These are phyloP conservation scores for Syncerus caffer DNA, from an alignment of 2,797 vertebrate genomes.

Conservation along the genomic window DNA sequence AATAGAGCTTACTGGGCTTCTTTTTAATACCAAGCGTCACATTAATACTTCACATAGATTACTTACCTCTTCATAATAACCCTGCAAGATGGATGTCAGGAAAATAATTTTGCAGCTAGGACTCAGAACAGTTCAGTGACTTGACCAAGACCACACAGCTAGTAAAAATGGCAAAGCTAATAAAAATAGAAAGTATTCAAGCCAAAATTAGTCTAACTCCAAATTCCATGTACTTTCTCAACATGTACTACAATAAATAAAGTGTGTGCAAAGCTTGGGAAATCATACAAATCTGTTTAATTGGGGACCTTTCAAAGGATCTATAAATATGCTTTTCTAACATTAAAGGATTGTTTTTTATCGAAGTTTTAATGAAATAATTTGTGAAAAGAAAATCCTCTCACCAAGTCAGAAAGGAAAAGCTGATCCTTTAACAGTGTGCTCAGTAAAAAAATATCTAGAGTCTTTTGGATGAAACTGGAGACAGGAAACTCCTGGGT, in stretches of 20 bases:
- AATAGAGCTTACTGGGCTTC: neutral
- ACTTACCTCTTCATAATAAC: neutral
- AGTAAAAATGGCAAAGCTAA: neutral
- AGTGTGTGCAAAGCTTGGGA: slow-evolving; percentile 54
- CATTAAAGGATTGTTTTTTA: slow-evolving; percentile 69
- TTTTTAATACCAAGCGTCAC: neutral
- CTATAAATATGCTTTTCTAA: slow-evolving; percentile 70
- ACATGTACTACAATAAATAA: neutral
- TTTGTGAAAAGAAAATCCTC: slow-evolving; percentile 69
- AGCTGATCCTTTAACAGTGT: slow-evolving; percentile 45
- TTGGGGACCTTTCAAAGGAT: slow-evolving; percentile 60
- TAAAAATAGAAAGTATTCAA: neutral
- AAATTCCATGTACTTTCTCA: slow-evolving; percentile 19
- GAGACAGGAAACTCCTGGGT: slow-evolving; percentile 16
- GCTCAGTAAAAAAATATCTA: slow-evolving; percentile 24
- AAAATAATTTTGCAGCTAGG: neutral
- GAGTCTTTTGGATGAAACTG: slow-evolving; percentile 27
- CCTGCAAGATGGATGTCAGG: neutral
- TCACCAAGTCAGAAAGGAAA: slow-evolving; percentile 42
- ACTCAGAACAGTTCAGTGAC: neutral
- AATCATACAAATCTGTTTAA: slow-evolving; percentile 63
- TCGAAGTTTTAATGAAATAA: slow-evolving; percentile 34
- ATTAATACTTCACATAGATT: neutral
- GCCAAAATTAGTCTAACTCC: neutral
- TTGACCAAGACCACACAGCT: neutral